Evolutionary conservation across 1,140 invertebrate genomes (phyloP).

Genomic region (Drosophila setifemur): DNA sequence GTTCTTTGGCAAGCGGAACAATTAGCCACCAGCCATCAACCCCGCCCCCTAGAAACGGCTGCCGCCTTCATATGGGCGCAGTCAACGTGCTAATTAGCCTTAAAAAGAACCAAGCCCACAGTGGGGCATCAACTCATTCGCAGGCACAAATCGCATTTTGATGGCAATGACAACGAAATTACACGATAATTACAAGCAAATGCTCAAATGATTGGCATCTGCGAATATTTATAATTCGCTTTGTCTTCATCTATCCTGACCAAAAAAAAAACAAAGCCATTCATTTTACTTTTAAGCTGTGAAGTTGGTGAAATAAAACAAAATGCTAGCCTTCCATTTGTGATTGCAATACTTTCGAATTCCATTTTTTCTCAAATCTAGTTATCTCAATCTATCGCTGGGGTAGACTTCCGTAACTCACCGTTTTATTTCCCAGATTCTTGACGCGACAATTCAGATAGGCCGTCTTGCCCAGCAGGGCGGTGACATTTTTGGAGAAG

Average conservation of each 20-base stretch:
- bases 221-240: background rate
- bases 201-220: conserved; percentile 7
- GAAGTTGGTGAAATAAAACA: too few relatives aligned
- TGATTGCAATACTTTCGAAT: too few relatives aligned
- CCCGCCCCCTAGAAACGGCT: background rate
- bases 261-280: too few relatives aligned
- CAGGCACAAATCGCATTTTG: conserved; percentile 64
- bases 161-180: conserved; percentile 55
- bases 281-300: too few relatives aligned
- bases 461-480: conserved; percentile 91
- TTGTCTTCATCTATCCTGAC: too few relatives aligned
- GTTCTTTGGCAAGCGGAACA: conserved; percentile 70
- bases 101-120: conserved; percentile 22
- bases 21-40: conserved; percentile 48
- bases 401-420: conserved; percentile 84
- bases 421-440: conserved; percentile 93
- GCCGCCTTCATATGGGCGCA: conserved; percentile 52
- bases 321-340: too few relatives aligned
- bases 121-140: background rate
- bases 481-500: conserved; percentile 86
- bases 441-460: conserved; percentile 93
- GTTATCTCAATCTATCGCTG: too few relatives aligned
- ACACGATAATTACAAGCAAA: conserved; percentile 37
- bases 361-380: too few relatives aligned
- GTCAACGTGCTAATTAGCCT: conserved; percentile 74